Evolutionary conservation across 2,888 invertebrate species (phyloP), one percentile per base, ranked within the genome.

Genomic region (Melieria picta): DNA sequence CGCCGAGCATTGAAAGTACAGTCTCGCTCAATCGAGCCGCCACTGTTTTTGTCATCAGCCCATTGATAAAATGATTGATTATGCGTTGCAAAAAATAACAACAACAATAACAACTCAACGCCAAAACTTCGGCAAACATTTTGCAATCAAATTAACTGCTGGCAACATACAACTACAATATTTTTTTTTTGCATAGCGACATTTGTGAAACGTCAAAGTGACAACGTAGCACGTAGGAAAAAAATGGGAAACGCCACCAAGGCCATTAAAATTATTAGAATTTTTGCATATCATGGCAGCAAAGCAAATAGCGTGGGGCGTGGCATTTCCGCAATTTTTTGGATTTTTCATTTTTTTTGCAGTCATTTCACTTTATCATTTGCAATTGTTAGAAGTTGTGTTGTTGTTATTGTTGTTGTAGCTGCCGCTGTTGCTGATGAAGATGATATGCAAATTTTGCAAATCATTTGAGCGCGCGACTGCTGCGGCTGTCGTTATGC

Each of bases 261-360:
- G 81, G 82, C 84, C 83, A 83, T 83, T 83, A 83, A 83, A 83
- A 82, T 83, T 83, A 84, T 83, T 83, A 83, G 82, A 83, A 83
- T 83, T 74, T 77, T 66, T 76, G 76, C 76, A 74, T 66, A 75
- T 77, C 77, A 77, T 74, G 64, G 70, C 47, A 42, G 50, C 42
- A 48, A 47, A 11, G 42, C 30, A 47, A 11, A 11, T 13, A 11
- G 30, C 9, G 13, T 46, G 45, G 56, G 69, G 69, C 69, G 69
- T 69, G 62, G 63, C 57, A 10, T 45, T 61, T 43, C 11, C 56
- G 56, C 56, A 69, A 62, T 60, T 67, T 58, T 52, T 67, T 67
- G 60, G 50, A 67, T 61, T 61, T 67, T 60, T 67, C 4, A 10
- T 11, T 43, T 43, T 47, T 42, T 64, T 52, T 64, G 63, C 16